phyloP scores from a whole-genome alignment of 1,140 invertebrate genomes.

The Macrocentrus cingulum region DNA sequence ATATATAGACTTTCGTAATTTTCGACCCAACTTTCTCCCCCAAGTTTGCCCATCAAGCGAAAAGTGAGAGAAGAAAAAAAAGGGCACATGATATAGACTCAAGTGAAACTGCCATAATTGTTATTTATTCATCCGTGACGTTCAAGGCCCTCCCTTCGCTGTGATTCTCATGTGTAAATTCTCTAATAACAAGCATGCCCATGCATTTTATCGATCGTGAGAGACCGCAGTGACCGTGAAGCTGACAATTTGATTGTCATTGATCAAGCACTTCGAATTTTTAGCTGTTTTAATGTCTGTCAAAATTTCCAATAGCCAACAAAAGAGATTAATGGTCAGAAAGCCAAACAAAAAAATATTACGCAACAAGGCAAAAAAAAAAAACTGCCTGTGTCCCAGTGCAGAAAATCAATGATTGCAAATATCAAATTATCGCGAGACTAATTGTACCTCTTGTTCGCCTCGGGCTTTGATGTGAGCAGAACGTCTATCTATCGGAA shows the following conservation, averaged over 20 bases:
- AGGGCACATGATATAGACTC: constrained; percentile 4
- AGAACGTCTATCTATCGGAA: not conserved
- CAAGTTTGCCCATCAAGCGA: not conserved
- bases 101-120: not conserved
- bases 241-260: not conserved
- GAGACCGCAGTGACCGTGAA: not conserved
- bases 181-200: not conserved
- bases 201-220: not conserved
- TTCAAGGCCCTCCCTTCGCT: constrained; percentile 10
- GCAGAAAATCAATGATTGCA: too few species aligned
- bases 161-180: not conserved
- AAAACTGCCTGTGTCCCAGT: too few species aligned
- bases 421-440: too few species aligned
- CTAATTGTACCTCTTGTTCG: too few species aligned
- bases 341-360: too few species aligned
- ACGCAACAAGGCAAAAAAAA: too few species aligned
- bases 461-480: too few species aligned
- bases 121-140: not conserved
- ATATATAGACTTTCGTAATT: not conserved
- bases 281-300: not conserved
- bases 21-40: not conserved
- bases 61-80: constrained; percentile 10
- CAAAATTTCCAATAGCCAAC: too few species aligned
- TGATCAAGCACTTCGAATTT: not conserved
- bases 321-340: too few species aligned